Evolutionary conservation across 2,113 vertebrate species (phyloP), one percentile per base, ranked within the genome.

Genomic region (Sinocyclocheilus anophthalmus): DNA sequence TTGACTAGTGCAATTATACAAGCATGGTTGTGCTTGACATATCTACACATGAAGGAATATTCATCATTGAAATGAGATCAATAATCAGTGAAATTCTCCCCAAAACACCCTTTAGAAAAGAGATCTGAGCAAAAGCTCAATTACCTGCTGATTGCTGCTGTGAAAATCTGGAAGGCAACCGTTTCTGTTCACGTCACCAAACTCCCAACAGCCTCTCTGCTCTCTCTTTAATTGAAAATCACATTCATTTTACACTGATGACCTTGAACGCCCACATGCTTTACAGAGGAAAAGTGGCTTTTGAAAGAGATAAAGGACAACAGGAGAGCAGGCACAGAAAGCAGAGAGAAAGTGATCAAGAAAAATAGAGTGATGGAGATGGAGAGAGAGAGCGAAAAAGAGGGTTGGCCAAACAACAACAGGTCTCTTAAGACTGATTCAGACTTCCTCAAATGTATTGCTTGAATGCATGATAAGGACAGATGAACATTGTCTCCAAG

Each of bases 201-300:
- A 86, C 69, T 53, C 85, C 61, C 57, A 72, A 69, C 42, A 76
- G 57, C 83, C 80, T 73, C 81, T 76, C 83, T 67, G 70, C 79
- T 86, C 53, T 78, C 70, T 18, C 50, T 42, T 87, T 84, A 83
- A 90, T 53, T 37, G 81, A 89, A 88, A 84, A 87, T 84, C 84
- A 82, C 81, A 84, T 87, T 88, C 76, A 76, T 67, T 89, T 86
- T 83, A 79, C 75, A 85, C n/a, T 4, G 33, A 39, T 48, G 81
- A 85, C 89, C 89, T 89, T 88, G 75, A 20, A 84, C 85, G 80
- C 91, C 90, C 85, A 91, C 90, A 87, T 65, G 73, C 81, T 69
- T 75, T 67, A 84, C 18, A 86, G 63, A 85, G 72, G 45, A 81
- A 48, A 72, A 63, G 75, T 53, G 86, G 67, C 42, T 86, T 87